A percentile compares a stretch with the other conserved stretches of the same genome.
Conservation (phyloP, 2,797 vertebrate species). For the Pangasius sanitwongsei region DNA sequence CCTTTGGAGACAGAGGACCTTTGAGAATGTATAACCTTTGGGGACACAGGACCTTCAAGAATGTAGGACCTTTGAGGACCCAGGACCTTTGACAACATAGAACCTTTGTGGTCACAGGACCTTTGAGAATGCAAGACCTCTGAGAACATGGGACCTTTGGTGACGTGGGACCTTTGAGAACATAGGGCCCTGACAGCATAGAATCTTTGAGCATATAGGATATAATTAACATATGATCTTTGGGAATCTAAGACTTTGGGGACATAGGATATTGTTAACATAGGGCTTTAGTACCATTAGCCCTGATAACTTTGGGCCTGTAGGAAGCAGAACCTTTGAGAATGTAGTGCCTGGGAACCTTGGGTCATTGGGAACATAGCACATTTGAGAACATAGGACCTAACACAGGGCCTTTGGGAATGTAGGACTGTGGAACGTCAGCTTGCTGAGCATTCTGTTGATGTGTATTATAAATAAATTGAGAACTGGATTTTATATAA, state of each 20-base stretch:
- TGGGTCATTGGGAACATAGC: neutral
- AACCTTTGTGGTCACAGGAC: neutral
- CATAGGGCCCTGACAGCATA: neutral
- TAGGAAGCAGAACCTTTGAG: neutral
- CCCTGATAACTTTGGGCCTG: too few species aligned
- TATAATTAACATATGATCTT: neutral
- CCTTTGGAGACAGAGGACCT: too few species aligned
- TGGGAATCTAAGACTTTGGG: neutral
- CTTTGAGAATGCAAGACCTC: neutral
- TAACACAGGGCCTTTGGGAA: neutral
- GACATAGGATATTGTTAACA: neutral
- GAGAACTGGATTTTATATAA: neutral
- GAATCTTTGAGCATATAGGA: neutral
- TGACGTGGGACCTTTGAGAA: neutral
- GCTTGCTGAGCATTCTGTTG: neutral
- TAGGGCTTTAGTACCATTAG: neutral
- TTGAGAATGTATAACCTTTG: neutral
- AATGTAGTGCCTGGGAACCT: neutral
- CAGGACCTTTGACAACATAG: rapidly evolving
- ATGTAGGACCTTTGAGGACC: neutral
- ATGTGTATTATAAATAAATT: neutral
- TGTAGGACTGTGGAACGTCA: neutral
- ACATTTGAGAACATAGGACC: neutral
- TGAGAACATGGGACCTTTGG: neutral
- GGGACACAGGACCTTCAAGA: too few species aligned